Evolutionary conservation across 2,113 vertebrate genomes (phyloP), one percentile per base, ranked within the genome.

Genomic region (Dromaius novaehollandiae): DNA sequence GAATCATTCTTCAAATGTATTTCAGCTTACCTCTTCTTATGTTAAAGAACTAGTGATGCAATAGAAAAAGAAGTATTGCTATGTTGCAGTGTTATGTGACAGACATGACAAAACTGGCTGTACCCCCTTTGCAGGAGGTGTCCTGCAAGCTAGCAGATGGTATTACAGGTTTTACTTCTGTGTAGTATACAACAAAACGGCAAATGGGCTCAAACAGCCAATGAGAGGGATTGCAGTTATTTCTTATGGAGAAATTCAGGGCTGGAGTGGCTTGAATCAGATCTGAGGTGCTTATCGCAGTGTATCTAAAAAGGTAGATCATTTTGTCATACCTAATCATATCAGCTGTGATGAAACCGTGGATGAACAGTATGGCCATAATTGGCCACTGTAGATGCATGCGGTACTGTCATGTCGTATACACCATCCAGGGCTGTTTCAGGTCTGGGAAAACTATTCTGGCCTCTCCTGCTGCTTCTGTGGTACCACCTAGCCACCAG

Each of bases 241-340:
- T 28, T 77, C 38, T 1, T 42, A 14, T 44, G 21, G 16, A 80
- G 32, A 7, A 22, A 73, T 81, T 88, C n/a, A 63, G 60, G 64
- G 44, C 60, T 84, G 40, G 44, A 94, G 32, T 66, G 16, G 91
- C 78, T 82, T 70, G 32, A 87, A 65, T 82, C 55, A 79, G 55
- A 88, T 71, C 36, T 82, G 74, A 82, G 26, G 63, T 79, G 44
- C 20, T 91, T 89, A 69, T 93, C 85, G 56, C 9, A 19, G 22
- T 82, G 4, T 44, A 16, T 88, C 48, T 83, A 46, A 83, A 92
- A 88, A 80, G n/a, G 63, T 48, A 1, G 2, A 90, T 90, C n/a
- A 64, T 93, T 92, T 66, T 95, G 79, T 92, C 71, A 44, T 60
- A 44, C 13, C 36, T 79, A 90, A 88, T 90, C 46, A n/a, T 51